Base-by-base conservation (phyloP, 2,888 invertebrate species). In the Acholoe squamosa region DNA sequence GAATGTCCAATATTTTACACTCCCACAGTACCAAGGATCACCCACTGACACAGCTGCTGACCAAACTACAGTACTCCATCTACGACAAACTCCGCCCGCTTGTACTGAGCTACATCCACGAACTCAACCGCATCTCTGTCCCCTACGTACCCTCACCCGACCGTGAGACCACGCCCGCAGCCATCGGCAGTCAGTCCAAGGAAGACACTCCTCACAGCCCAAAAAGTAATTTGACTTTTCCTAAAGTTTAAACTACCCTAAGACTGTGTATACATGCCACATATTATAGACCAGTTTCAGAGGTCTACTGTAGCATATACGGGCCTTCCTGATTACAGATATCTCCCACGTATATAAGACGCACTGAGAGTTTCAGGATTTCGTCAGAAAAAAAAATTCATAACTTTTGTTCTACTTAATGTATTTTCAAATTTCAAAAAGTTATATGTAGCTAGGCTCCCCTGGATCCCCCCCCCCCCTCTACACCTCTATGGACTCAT, bases 41-140 rank as follows among this genome's bases (percentile, higher is more conserved):
- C 90, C 95, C 95, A 0, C 91, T 95, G 14, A 94, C 94, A 14
- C 91, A 93, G 77, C 92, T 94, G 54, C 91, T 95, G 31, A 91
- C 92, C 76, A 90, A 92, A 10, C 93, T 94, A 71, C 95, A 95
- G 92, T 92, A 92, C 54, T 93, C 93, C 89, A 91, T 94, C 7
- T 93, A 94, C 89, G 92, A 93, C 43, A 93, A 93, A 89, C 76
- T 94, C 7, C 92, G 93, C 54, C 94, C 93, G 0, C 80, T 95
- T 0, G 94, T 94, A 3, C 89, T 91, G 54, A 91, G 92, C 31
- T 94, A 93, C 89, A 22, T 88, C n/a, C 56, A 90, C n/a, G 89
- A 86, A 28, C 76, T 90, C 19, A 84, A 91, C 19, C 16, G 25
- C 7, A 86, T 90, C 34, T 33, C 84, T 19, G 84, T 91, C 31